Evolutionary conservation across 2,113 vertebrate species (phyloP).

Genomic region (Deroptyus accipitrinus): DNA sequence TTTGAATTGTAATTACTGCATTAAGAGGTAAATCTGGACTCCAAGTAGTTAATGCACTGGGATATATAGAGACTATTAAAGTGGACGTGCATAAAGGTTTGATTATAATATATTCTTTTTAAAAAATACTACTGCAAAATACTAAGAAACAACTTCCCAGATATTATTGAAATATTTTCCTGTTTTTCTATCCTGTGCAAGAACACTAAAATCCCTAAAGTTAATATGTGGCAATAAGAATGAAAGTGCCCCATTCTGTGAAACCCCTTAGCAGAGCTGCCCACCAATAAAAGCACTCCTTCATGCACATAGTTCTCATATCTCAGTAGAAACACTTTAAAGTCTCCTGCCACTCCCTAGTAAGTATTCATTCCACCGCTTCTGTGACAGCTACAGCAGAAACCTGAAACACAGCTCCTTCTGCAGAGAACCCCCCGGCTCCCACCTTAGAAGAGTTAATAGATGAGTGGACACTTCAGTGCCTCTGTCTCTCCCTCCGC

Average conservation of each 20-base stretch:
- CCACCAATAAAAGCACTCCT: not conserved
- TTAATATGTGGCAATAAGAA: not conserved
- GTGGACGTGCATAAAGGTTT: not conserved
- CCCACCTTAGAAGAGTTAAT: not conserved
- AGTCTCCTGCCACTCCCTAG: not conserved
- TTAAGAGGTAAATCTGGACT: not conserved
- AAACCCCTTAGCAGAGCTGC: not conserved
- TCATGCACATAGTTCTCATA: not conserved
- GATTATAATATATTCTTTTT: not conserved
- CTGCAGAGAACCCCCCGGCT: fast-evolving
- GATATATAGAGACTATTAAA: not conserved
- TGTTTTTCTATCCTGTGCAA: not conserved
- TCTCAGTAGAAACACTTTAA: not conserved
- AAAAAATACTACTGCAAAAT: not conserved
- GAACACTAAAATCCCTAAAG: not conserved
- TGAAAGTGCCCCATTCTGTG: not conserved
- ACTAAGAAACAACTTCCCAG: not conserved
- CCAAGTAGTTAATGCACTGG: not conserved
- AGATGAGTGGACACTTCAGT: not conserved
- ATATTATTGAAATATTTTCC: not conserved
- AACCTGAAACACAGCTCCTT: not conserved
- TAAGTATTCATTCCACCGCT: not conserved
- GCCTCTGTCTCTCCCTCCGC: not conserved
- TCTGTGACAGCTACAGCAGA: not conserved
- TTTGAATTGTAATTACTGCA: not conserved